phyloP scores from a whole-genome alignment of 2,113 vertebrate species.

The Vulpes vulpes region DNA sequence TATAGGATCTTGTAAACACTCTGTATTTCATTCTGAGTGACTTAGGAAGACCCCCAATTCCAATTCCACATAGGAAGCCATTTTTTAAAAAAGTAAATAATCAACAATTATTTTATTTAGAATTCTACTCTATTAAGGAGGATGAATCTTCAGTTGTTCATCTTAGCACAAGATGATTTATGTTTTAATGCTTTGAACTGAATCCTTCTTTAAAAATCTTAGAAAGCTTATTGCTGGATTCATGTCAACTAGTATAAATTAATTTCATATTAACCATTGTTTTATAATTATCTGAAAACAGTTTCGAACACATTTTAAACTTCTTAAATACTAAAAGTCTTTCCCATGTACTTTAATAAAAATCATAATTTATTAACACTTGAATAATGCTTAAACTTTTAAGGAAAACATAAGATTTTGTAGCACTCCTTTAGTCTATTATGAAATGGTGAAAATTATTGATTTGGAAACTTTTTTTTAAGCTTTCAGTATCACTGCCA shows the following conservation, averaged over 20 bases:
- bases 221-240: conserved; percentile 18
- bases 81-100: conserved; percentile 39
- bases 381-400: not conserved
- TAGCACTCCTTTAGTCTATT: not conserved
- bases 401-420: not conserved
- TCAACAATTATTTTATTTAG: conserved; percentile 21
- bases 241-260: conserved; percentile 29
- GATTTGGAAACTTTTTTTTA: not conserved
- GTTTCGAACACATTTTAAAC: conserved; percentile 44
- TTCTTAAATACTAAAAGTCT: conserved; percentile 21
- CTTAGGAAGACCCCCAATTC: not conserved
- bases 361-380: conserved; percentile 29
- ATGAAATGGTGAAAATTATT: conserved; percentile 52
- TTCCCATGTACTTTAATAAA: conserved; percentile 7
- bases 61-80: not conserved
- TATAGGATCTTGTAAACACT: conserved; percentile 5
- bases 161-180: conserved; percentile 43
- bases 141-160: conserved; percentile 29
- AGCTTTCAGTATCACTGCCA: not conserved
- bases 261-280: conserved; percentile 43
- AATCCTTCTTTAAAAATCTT: conserved; percentile 12
- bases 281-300: conserved; percentile 45
- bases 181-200: conserved; percentile 35
- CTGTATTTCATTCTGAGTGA: conserved; percentile 34
- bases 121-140: conserved; percentile 14